phyloP scores from a whole-genome alignment of 2,113 vertebrate species.

The Naja naja region DNA sequence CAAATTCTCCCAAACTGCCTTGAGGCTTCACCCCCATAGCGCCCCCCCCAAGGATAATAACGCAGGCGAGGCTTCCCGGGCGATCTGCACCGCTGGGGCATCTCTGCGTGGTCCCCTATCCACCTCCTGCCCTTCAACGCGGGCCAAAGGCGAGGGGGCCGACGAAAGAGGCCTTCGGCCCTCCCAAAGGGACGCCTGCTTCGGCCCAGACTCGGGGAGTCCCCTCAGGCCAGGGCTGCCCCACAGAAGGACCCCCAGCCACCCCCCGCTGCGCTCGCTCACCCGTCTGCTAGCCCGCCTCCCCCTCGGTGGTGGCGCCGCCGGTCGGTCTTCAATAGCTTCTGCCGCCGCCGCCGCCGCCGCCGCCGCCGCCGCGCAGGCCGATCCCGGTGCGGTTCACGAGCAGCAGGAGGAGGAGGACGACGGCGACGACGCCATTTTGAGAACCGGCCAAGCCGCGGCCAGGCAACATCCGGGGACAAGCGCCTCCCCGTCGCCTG shows the following conservation, averaged over 20 bases:
- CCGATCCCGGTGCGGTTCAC: neutral
- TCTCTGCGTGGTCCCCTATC: neutral
- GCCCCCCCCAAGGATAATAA: neutral
- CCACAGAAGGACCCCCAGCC: neutral
- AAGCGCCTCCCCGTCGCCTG: neutral
- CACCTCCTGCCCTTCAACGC: neutral
- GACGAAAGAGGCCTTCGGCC: neutral
- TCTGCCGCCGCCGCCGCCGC: rapidly evolving
- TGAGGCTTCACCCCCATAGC: neutral
- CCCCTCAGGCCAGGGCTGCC: neutral
- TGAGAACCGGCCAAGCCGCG: neutral
- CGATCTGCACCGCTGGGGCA: neutral
- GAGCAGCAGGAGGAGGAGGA: neutral
- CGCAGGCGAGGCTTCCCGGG: neutral
- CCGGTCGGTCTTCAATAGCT: too few species aligned
- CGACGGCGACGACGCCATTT: slow-evolving; percentile 10
- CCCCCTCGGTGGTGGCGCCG: neutral
- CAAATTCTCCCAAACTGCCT: neutral
- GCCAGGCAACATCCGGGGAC: slow-evolving; percentile 25
- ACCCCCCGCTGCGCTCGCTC: neutral
- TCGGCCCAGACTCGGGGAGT: neutral
- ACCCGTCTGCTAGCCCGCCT: neutral
- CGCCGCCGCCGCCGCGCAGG: neutral
- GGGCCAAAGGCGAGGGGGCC: neutral
- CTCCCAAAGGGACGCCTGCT: neutral